Evolutionary conservation across 2,888 invertebrate genomes (phyloP), one percentile per base, ranked within the genome.

Genomic region (Drosophila mercatorum): DNA sequence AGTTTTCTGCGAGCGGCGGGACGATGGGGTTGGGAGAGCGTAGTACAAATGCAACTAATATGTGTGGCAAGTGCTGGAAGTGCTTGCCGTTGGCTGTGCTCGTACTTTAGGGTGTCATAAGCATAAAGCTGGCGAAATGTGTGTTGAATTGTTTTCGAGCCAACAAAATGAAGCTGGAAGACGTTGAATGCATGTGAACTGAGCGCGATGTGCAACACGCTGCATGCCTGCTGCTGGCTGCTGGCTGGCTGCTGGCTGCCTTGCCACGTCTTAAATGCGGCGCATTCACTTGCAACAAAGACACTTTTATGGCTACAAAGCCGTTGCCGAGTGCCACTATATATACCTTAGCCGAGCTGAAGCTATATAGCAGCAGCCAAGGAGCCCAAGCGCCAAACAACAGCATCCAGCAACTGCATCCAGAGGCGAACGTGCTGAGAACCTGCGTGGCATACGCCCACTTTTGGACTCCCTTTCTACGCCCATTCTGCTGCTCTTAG

Each of bases 261-360:
- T 47, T 67, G 68, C 55, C 55, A 41, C 72, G 56, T 81, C 67
- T 78, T 72, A 74, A 87, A 80, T 88, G 80, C 82, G 79, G 75
- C 72, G 84, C 87, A 84, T 81, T 83, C 74, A 78, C 80, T 80
- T 80, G 78, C 80, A 89, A 87, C 87, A 87, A 88, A 88, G 83
- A 79, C 75, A 72, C 51, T 77, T 76, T 69, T 74, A 80, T 72
- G 76, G 78, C 78, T 73, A 72, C 75, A 86, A 83, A 63, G 69
- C 68, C 63, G 51, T 55, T 38, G 62, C 68, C 71, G 61, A 61
- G 76, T 70, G 71, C 61, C 55, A 71, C 52, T 44, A 40, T 57
- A 65, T 28, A 61, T 31, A 67, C 47, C 56, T 46, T 36, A n/a
- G 38, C 53, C 22, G 7, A 51, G 58, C 31, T 65, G 62, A 65